Evolutionary conservation across 2,888 invertebrate genomes (phyloP), one percentile per base, ranked within the genome.

Genomic region (Odontocolon sp.): DNA sequence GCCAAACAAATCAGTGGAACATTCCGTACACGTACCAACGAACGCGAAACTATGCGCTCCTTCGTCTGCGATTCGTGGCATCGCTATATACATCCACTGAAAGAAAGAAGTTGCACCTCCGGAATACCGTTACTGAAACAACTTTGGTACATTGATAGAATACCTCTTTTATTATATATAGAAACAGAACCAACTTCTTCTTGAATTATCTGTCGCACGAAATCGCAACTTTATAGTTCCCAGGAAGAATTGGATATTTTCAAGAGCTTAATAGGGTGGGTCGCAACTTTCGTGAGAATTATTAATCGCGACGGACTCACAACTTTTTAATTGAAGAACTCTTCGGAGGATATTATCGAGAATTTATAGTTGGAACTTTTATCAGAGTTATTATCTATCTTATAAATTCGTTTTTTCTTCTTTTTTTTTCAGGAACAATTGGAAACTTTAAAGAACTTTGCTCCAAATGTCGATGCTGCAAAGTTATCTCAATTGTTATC

Each of bases 161-260:
- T 45, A 28, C 3, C 21, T 67, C 6, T 21, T 8, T 36, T 8
- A 8, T 18, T 28, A 31, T 21, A n/a, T 64, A 9, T 9, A 21
- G 14, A 57, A n/a, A 33, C 16, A 38, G 36, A 23, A 63, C 18
- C 1, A 63, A 54, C 8, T 68, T 6, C 88, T 83, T 18, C 18
- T 3, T 11, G 14, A 18, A 11, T 54, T 67, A 71, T 61, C 63
- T 42, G n/a, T n/a, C n/a, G n/a, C n/a, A n/a, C n/a, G n/a, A n/a
- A n/a, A n/a, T n/a, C n/a, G n/a, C n/a, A n/a, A n/a, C n/a, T n/a
- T n/a, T n/a, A n/a, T n/a, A n/a, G n/a, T 64, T 87, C 90, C 73
- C 81, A 94, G 93, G 94, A 94, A 89, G 92, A 93, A 83, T 85
- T 93, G 52, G 87, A 91, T 52, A 88, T 90, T 52, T 86, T 95